Evolutionary conservation across 2,113 vertebrate species (phyloP).

Genomic region (Pelecanoides urinatrix): DNA sequence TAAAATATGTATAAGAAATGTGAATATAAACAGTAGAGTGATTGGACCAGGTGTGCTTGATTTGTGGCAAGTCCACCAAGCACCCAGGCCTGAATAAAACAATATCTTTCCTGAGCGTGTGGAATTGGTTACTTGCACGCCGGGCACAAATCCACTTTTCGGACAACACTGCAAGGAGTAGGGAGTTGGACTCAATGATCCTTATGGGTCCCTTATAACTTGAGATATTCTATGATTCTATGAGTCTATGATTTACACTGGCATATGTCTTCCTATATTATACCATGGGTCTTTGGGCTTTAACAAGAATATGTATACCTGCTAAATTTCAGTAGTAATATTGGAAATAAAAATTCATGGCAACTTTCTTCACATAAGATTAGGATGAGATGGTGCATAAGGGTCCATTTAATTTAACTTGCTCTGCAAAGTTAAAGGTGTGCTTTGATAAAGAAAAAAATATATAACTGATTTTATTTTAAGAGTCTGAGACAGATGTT

Average conservation of each 20-base stretch:
- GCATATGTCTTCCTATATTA: neutral
- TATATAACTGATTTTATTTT: constrained; percentile 25
- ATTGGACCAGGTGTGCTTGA: too few species aligned
- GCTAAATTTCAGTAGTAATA: neutral
- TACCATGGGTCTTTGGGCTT: neutral
- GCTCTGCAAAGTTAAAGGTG: neutral
- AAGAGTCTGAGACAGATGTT: neutral
- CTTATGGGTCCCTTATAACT: neutral
- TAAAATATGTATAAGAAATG: too few species aligned
- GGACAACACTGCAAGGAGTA: neutral
- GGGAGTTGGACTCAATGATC: too few species aligned
- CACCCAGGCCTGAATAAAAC: too few species aligned
- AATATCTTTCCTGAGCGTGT: too few species aligned
- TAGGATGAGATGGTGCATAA: neutral
- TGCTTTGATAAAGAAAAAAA: neutral
- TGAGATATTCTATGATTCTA: neutral
- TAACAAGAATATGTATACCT: neutral
- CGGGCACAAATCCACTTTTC: too few species aligned
- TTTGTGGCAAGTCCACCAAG: too few species aligned
- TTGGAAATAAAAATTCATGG: neutral
- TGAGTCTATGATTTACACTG: neutral
- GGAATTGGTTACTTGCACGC: too few species aligned
- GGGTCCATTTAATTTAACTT: neutral
- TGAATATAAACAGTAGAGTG: too few species aligned
- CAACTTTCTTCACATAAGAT: neutral